Evolutionary conservation across 2,797 vertebrate species (phyloP).

Genomic region (Typhlichthys eigenmanni): DNA sequence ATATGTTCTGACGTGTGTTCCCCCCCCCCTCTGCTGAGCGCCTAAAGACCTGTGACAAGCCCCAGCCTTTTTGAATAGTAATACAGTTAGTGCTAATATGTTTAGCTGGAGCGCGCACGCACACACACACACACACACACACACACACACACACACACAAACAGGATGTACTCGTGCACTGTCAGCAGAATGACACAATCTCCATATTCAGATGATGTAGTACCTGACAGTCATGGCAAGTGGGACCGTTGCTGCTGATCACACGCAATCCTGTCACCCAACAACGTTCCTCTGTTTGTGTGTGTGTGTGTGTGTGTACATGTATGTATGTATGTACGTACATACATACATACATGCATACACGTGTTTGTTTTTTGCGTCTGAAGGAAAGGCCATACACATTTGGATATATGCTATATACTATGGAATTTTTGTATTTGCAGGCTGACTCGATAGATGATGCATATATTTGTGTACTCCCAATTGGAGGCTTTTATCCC

Average conservation of each 20-base stretch:
- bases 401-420: too few relatives aligned
- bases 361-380: not conserved
- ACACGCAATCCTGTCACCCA: constrained; percentile 38
- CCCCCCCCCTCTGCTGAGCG: constrained; percentile 64
- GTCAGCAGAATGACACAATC: constrained; percentile 56
- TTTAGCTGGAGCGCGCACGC: constrained; percentile 43
- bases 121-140: constrained; percentile 5
- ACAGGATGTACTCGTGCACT: constrained; percentile 35
- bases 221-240: constrained; percentile 70
- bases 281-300: constrained; percentile 2
- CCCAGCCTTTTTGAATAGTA: constrained; percentile 71
- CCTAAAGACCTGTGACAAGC: constrained; percentile 77
- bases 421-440: too few relatives aligned
- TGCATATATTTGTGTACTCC: too few relatives aligned
- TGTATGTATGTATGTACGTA: constrained; percentile 8
- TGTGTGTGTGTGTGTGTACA: constrained; percentile 5
- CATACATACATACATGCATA: not conserved
- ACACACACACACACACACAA: constrained; percentile 16
- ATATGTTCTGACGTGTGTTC: constrained; percentile 82
- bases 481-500: too few relatives aligned
- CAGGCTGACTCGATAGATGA: not conserved
- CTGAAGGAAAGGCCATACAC: not conserved
- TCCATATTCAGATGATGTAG: constrained; percentile 66
- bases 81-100: constrained; percentile 62
- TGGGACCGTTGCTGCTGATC: constrained; percentile 62